Evolutionary conservation across 2,888 invertebrate species (phyloP).

Genomic region (Automeris io): DNA sequence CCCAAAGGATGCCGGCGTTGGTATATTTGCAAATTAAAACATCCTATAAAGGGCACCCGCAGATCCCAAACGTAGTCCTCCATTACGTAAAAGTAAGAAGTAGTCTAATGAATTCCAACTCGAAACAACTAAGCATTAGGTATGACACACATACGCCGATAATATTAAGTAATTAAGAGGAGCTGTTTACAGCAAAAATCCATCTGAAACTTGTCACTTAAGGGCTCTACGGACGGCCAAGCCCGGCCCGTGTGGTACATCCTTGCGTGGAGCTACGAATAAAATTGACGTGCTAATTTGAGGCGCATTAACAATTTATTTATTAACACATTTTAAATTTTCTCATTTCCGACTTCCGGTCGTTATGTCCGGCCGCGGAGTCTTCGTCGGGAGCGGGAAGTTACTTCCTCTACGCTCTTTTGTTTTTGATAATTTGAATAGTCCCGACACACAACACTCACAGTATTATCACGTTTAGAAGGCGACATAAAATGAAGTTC

Average conservation of each 20-base stretch:
- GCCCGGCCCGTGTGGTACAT: conserved; percentile 36
- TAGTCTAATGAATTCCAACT: conserved; percentile 1
- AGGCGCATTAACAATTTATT: too few species aligned
- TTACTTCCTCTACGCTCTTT: too few species aligned
- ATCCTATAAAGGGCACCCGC: neutral
- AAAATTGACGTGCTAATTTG: too few species aligned
- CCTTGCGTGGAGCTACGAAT: conserved; percentile 25
- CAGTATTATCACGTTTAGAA: too few species aligned
- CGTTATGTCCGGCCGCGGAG: too few species aligned
- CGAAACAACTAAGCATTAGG: conserved; percentile 30
- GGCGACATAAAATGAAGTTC: too few species aligned
- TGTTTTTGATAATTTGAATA: too few species aligned
- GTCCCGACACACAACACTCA: too few species aligned
- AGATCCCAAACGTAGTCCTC: neutral
- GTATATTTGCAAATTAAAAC: conserved; percentile 1
- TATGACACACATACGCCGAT: conserved; percentile 58
- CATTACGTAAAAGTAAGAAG: conserved; percentile 3
- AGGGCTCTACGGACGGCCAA: conserved; percentile 57
- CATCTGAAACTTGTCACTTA: conserved; percentile 71
- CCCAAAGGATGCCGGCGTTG: neutral
- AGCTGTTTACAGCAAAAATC: conserved; percentile 70
- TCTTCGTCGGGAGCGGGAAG: too few species aligned
- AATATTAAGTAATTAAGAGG: conserved; percentile 51
- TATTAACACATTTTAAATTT: too few species aligned
- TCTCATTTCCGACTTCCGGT: too few species aligned